Conservation (phyloP, 1,140 invertebrate species). For the Lineus longissimus region DNA sequence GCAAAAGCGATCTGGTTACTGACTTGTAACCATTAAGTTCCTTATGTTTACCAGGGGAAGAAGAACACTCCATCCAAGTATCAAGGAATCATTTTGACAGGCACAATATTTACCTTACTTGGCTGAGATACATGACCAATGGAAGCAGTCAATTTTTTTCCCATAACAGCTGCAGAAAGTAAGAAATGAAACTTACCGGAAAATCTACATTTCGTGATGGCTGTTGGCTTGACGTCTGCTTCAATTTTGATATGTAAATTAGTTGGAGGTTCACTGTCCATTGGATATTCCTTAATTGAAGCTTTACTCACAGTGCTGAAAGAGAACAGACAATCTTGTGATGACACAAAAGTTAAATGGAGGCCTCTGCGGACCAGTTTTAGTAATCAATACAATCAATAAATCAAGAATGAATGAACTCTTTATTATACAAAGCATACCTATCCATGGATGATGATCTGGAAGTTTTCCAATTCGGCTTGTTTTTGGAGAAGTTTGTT, state of each 20-base stretch:
- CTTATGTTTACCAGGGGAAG: background rate
- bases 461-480: too few species aligned
- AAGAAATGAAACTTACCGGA: conserved; percentile 33
- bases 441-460: too few species aligned
- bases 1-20: background rate
- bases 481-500: too few species aligned
- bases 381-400: too few species aligned
- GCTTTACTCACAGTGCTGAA: background rate
- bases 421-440: too few species aligned
- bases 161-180: too few species aligned
- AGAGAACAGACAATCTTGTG: too few species aligned
- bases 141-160: too few species aligned
- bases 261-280: conserved; percentile 26
- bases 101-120: background rate
- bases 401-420: too few species aligned
- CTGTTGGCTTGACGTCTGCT: conserved; percentile 35
- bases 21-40: too few species aligned
- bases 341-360: too few species aligned
- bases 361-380: too few species aligned
- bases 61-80: background rate
- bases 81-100: background rate
- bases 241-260: conserved; percentile 23
- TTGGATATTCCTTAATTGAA: conserved; percentile 35
- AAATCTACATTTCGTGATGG: conserved; percentile 35
- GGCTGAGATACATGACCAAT: conserved; percentile 10